A percentile compares a stretch with the other conserved stretches of the same genome.
phyloP scores from a whole-genome alignment of 2,113 vertebrate species.

The Triplophysa tibetana region DNA sequence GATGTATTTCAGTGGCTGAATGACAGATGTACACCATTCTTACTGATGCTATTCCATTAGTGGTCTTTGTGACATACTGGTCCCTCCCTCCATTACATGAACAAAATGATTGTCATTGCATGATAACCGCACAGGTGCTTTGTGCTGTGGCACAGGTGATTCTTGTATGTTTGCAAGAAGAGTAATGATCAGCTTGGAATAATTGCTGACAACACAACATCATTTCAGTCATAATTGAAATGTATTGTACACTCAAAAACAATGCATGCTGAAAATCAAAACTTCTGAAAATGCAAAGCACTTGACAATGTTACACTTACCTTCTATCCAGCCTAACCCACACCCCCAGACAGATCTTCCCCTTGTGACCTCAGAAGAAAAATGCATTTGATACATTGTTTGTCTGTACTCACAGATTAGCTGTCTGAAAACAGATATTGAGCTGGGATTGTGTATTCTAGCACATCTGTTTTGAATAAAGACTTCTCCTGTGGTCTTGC shows the following conservation, averaged over 20 bases:
- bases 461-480: slow-evolving; percentile 56
- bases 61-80: slow-evolving; percentile 43
- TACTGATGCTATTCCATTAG: slow-evolving; percentile 54
- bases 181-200: slow-evolving; percentile 13
- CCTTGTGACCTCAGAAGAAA: slow-evolving; percentile 45
- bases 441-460: slow-evolving; percentile 37
- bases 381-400: slow-evolving; percentile 50
- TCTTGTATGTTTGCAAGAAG: slow-evolving; percentile 21
- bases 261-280: background rate
- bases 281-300: background rate
- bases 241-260: background rate
- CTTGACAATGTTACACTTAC: background rate
- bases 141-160: slow-evolving; percentile 9
- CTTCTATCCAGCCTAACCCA: background rate
- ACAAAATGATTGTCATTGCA: slow-evolving; percentile 26
- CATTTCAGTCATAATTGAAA: background rate
- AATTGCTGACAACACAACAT: slow-evolving; percentile 10
- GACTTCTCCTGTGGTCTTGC: slow-evolving; percentile 46
- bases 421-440: slow-evolving; percentile 51
- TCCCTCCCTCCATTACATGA: slow-evolving; percentile 39
- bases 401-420: slow-evolving; percentile 50
- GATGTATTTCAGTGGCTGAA: slow-evolving; percentile 49
- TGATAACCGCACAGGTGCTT: slow-evolving; percentile 29
- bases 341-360: slow-evolving; percentile 22
- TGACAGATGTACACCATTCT: slow-evolving; percentile 55